Conservation (phyloP, 1,140 invertebrate genomes). For the Bombus impatiens region DNA sequence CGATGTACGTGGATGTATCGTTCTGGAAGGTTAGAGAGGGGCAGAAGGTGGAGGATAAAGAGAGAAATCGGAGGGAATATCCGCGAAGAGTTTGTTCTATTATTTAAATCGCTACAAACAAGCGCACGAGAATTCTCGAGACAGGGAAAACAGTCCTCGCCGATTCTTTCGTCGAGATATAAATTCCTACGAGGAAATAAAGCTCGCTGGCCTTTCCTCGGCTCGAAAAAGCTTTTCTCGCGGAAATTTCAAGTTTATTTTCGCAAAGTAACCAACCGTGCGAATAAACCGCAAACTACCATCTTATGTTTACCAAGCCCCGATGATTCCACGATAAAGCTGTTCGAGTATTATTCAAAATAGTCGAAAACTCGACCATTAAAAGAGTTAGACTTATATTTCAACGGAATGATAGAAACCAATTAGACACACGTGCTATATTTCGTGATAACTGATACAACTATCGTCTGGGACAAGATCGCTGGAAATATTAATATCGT, state of each 20-base stretch:
- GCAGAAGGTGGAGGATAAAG: not conserved
- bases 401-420: no score
- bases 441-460: no score
- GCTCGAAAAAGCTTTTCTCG: not conserved
- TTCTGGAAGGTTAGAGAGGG: no score
- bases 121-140: not conserved
- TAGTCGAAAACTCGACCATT: no score
- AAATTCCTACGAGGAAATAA: constrained; percentile 3
- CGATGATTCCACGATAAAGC: no score
- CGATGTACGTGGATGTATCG: not conserved
- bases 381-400: no score
- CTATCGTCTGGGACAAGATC: no score
- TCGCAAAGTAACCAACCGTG: not conserved
- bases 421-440: no score
- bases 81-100: not conserved
- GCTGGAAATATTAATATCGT: not conserved
- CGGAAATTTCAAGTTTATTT: not conserved
- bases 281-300: not conserved
- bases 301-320: not conserved
- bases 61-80: not conserved
- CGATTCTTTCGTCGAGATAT: not conserved
- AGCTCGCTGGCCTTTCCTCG: not conserved
- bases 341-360: not conserved
- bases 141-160: not conserved
- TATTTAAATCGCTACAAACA: constrained; percentile 30